Evolutionary conservation across 1,140 invertebrate species (phyloP).

Genomic region (Helicoverpa armigera): DNA sequence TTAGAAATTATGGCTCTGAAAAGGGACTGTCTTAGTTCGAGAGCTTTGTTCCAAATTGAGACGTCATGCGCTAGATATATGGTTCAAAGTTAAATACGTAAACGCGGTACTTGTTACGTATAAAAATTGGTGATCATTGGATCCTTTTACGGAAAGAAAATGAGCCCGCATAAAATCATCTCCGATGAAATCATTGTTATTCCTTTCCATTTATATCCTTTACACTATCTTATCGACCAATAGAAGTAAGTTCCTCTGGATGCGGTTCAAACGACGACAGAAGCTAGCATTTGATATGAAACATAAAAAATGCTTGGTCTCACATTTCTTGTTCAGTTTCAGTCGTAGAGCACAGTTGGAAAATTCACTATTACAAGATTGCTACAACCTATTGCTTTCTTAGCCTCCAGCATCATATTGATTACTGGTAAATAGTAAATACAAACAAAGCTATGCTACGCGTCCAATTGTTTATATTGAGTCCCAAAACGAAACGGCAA

Average conservation of each 20-base stretch:
- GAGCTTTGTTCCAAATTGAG: constrained; percentile 11
- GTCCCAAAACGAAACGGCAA: constrained; percentile 7
- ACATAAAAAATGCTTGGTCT: too few relatives aligned
- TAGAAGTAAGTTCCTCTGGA: too few relatives aligned
- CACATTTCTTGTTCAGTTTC: too few relatives aligned
- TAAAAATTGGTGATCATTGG: background rate
- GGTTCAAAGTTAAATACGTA: background rate
- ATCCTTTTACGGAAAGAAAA: too few relatives aligned
- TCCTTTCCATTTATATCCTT: too few relatives aligned
- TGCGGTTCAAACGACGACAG: too few relatives aligned
- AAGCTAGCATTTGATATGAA: too few relatives aligned
- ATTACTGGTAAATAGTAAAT: background rate
- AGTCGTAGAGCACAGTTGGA: too few relatives aligned
- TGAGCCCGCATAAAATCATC: too few relatives aligned
- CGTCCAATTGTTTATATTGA: constrained; percentile 7
- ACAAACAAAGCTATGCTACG: constrained; percentile 2
- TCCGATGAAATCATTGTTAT: too few relatives aligned
- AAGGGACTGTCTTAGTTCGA: constrained; percentile 15
- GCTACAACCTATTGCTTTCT: background rate
- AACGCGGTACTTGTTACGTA: background rate
- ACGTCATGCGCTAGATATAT: background rate
- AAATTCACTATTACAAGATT: too few relatives aligned
- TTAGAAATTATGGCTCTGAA: constrained; percentile 24
- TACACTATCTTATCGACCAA: too few relatives aligned
- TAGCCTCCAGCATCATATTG: background rate